A percentile compares a stretch with the other conserved stretches of the same genome.
These are phyloP conservation scores for Dendrolimus kikuchii DNA, from an alignment of 1,140 invertebrate species.

Conservation along the genomic window DNA sequence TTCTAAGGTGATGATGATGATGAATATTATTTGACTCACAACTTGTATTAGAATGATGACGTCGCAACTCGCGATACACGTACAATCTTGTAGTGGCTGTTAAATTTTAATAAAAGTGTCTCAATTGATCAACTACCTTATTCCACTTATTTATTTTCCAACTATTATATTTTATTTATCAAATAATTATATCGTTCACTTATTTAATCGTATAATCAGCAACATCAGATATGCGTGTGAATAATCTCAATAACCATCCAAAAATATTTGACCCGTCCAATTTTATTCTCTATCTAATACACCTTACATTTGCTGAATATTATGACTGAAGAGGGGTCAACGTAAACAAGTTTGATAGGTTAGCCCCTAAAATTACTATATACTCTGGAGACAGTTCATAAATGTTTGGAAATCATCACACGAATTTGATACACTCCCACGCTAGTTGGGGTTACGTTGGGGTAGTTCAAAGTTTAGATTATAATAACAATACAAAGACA, in stretches of 20 bases:
- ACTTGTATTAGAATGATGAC: too few species aligned
- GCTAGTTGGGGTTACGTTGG: constrained; percentile 9
- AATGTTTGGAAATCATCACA: constrained; percentile 44
- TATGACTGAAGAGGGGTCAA: constrained; percentile 16
- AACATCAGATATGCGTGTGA: constrained; percentile 53
- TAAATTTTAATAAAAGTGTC: too few species aligned
- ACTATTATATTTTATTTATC: constrained; percentile 4
- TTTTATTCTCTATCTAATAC: background rate
- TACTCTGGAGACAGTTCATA: constrained; percentile 45
- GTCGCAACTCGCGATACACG: too few species aligned
- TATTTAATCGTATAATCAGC: constrained; percentile 26
- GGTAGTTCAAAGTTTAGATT: constrained; percentile 1
- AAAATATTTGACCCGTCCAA: constrained; percentile 9
- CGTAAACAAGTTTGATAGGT: constrained; percentile 14
- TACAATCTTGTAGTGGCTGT: too few species aligned
- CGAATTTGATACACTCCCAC: constrained; percentile 41
- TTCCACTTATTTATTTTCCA: too few species aligned
- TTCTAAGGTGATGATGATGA: too few species aligned
- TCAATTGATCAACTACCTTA: too few species aligned
- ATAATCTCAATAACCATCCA: constrained; percentile 16
- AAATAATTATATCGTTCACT: constrained; percentile 28
- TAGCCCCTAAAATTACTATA: constrained; percentile 23
- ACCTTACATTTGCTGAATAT: background rate
- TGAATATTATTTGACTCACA: too few species aligned
- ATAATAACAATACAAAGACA: background rate